Base-by-base conservation (phyloP, 2,113 vertebrate species). In the Chloebia gouldiae region DNA sequence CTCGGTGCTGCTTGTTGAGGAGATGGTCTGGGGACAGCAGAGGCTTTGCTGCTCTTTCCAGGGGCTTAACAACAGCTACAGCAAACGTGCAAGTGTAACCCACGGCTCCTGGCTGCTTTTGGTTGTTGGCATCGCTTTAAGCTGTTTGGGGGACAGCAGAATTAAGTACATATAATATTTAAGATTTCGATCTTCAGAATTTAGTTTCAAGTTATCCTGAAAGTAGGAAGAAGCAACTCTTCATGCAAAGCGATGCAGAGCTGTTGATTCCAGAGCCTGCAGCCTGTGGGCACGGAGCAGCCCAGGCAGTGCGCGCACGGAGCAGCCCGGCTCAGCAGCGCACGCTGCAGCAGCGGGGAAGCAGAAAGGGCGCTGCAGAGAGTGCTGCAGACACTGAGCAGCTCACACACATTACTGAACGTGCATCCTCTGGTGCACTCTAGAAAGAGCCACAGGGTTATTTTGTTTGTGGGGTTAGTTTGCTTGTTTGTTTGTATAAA, bases 301-400 rank as follows among this genome's bases (percentile, higher is more conserved):
- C 63, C 33, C 61, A 27, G 42, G 6, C 27, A 4, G 25, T 6
- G 15, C 45, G 37, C 3, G 5, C 39, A 22, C 0, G 31, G 42
- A 27, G 33, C 5, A 15, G 12, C 60, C 18, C 30, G 0, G n/a
- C 2, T 7, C 49, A 31, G 44, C 61, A 20, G 78, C 1, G 0
- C 69, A 21, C 40, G 8, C 59, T 15, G 53, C 54, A 53, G 54
- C 57, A 19, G 76, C 4, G 1, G 59, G 40, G 23, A 40, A n/a
- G 63, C 68, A 61, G 31, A 57, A 61, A 65, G 63, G 37, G n/a
- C 59, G 16, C 39, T 83, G 56, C 79, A 56, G 51, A 68, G 49
- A 15, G 24, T 16, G 57, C 69, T 78, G 61, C 92, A 86, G 45
- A 35, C 19, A 37, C 30, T 7, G 33, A 81, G 44, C 72, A 75